These are phyloP conservation scores for Caenorhabditis zanzibari DNA, from an alignment of 2,888 invertebrate genomes.

Conservation along the genomic window DNA sequence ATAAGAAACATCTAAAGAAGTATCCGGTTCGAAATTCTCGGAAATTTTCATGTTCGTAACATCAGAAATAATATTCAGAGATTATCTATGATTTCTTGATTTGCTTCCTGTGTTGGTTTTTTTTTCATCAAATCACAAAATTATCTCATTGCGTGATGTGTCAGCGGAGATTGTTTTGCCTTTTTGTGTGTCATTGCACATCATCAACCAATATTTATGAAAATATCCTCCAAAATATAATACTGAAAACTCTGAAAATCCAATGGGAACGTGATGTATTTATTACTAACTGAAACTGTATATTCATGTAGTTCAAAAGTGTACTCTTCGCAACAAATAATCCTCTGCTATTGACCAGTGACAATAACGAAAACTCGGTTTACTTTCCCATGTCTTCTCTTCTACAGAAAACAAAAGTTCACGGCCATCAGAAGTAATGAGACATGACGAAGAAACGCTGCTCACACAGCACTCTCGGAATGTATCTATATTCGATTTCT, in stretches of 20 bases:
- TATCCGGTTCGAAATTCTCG: not conserved
- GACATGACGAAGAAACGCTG: constrained; percentile 44
- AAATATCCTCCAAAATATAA: no score
- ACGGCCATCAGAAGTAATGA: constrained; percentile 44
- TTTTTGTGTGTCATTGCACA: no score
- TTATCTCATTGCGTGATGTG: not conserved
- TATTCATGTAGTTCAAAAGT: no score
- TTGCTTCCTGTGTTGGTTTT: constrained; percentile 6
- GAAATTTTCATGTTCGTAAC: not conserved
- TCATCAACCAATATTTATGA: no score
- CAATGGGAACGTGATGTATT: no score
- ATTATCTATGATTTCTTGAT: not conserved
- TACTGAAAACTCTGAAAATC: no score
- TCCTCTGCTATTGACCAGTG: constrained; percentile 12
- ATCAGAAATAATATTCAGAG: not conserved
- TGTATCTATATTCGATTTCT: constrained; percentile 63
- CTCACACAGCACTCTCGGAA: constrained; percentile 40
- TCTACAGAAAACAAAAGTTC: constrained; percentile 32
- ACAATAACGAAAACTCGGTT: constrained; percentile 13
- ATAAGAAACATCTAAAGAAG: not conserved
- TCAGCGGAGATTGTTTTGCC: not conserved
- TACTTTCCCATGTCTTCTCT: not conserved
- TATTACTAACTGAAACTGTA: no score
- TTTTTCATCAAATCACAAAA: not conserved
- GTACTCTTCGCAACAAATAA: no score